Evolutionary conservation across 2,797 vertebrate genomes (phyloP).

Genomic region (Myotis vivesi): DNA sequence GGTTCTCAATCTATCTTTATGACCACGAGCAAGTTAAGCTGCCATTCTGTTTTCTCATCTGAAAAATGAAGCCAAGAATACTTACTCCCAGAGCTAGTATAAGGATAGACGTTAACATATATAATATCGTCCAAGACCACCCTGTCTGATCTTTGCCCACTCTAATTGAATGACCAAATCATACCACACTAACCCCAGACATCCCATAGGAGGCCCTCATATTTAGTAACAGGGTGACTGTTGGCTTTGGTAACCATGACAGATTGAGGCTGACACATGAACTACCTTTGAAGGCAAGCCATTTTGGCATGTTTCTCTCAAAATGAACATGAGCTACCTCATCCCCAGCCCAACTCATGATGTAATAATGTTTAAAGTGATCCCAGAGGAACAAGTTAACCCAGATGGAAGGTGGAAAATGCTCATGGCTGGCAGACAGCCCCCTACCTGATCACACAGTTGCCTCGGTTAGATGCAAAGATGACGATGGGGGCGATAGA

Average conservation of each 20-base stretch:
- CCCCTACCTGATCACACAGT: conserved; percentile 94
- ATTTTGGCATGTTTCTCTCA: neutral
- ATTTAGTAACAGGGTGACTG: neutral
- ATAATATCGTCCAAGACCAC: neutral
- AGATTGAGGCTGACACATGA: neutral
- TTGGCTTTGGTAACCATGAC: neutral
- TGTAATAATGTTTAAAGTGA: fast-evolving
- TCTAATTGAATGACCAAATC: neutral
- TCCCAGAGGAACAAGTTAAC: too few relatives aligned
- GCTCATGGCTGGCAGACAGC: neutral
- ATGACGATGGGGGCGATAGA: conserved; percentile 97
- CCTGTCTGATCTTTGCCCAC: neutral
- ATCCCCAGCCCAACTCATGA: fast-evolving
- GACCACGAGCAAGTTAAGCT: neutral
- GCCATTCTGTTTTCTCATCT: neutral
- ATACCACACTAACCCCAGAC: neutral
- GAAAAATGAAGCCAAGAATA: neutral
- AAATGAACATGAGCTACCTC: neutral
- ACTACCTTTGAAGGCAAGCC: neutral
- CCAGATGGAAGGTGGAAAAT: neutral
- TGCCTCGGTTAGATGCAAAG: conserved; percentile 98
- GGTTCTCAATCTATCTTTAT: neutral
- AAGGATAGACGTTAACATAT: neutral
- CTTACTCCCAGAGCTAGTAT: neutral
- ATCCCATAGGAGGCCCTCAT: neutral